Evolutionary conservation across 2,797 vertebrate genomes (phyloP).

Genomic region (Cynodonichthys magdalenae): DNA sequence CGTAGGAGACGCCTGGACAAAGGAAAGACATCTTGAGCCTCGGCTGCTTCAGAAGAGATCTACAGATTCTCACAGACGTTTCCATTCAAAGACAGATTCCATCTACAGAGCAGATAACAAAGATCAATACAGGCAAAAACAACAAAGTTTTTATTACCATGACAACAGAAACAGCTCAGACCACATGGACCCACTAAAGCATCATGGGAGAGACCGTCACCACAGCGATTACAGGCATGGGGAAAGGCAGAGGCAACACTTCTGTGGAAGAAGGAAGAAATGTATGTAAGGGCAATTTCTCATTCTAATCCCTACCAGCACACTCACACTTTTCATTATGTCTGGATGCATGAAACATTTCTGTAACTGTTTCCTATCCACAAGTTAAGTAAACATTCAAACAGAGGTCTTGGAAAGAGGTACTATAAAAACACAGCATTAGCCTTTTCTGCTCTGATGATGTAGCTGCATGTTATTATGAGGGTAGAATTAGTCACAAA

Average conservation of each 20-base stretch:
- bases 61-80: constrained; percentile 12
- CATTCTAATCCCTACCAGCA: constrained; percentile 41
- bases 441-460: constrained; percentile 5
- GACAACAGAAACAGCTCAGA: constrained; percentile 16
- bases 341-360: constrained; percentile 3
- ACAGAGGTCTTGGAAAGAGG: neutral
- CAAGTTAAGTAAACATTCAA: neutral
- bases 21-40: constrained; percentile 4
- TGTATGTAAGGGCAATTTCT: constrained; percentile 89
- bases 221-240: constrained; percentile 51
- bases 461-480: neutral
- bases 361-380: neutral
- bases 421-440: neutral
- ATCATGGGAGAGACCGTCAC: constrained; percentile 9
- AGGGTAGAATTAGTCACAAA: constrained; percentile 3
- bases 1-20: constrained; percentile 32
- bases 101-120: neutral
- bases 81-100: constrained; percentile 19
- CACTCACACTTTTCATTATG: constrained; percentile 3
- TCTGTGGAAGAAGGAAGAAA: constrained; percentile 94
- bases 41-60: constrained; percentile 47
- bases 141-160: constrained; percentile 13
- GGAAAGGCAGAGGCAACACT: constrained; percentile 83
- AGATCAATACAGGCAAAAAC: constrained; percentile 19
- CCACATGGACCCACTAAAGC: constrained; percentile 7